Percentiles rank a stretch among this genome's conserved stretches.
Conservation (phyloP, 2,888 invertebrate species). For the Omphaloscelis lunosa region DNA sequence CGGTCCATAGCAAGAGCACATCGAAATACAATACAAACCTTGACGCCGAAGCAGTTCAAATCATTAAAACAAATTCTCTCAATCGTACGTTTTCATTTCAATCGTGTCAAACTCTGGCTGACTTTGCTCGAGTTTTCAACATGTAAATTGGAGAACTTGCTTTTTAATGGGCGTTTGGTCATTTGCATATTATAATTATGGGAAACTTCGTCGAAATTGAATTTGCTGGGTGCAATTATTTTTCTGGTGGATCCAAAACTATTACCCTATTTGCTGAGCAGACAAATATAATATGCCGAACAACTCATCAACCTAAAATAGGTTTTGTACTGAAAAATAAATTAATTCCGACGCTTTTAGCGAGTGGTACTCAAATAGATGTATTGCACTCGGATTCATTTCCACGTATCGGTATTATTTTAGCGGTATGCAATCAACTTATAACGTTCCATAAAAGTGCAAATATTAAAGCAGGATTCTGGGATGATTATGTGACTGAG, state of each 20-base stretch:
- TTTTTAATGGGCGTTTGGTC: constrained; percentile 49
- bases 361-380: constrained; percentile 25
- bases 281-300: background rate
- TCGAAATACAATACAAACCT: constrained; percentile 24
- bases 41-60: constrained; percentile 40
- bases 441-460: constrained; percentile 4
- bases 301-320: background rate
- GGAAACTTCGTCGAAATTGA: constrained; percentile 28
- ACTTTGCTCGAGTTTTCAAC: constrained; percentile 52
- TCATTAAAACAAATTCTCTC: constrained; percentile 48
- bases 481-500: background rate
- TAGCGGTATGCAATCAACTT: constrained; percentile 24
- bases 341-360: constrained; percentile 34
- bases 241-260: background rate
- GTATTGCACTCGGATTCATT: constrained; percentile 33
- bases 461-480: constrained; percentile 21
- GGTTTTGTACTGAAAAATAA: constrained; percentile 14
- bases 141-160: constrained; percentile 55
- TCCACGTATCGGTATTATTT: constrained; percentile 33
- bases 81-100: constrained; percentile 33
- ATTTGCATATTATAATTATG: constrained; percentile 46
- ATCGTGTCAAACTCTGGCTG: constrained; percentile 22
- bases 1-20: constrained; percentile 12
- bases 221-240: background rate
- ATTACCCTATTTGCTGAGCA: background rate